Conservation (phyloP, 2,888 invertebrate species). For the Scaptomyza parva region DNA sequence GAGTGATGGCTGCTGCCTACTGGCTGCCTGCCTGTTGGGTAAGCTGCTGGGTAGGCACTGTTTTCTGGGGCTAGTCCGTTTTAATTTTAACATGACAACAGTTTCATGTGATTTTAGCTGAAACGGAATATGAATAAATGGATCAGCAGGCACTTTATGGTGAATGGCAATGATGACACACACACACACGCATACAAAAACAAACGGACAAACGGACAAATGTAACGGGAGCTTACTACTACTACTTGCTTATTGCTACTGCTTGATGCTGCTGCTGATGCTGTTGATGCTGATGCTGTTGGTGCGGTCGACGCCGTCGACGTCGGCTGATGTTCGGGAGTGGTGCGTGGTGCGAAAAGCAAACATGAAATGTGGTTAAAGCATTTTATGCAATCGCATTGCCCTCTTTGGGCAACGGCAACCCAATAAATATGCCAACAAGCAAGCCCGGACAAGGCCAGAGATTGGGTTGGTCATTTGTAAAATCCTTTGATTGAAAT, state of each 20-base stretch:
- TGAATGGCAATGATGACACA: conserved; percentile 55
- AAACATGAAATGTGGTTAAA: conserved; percentile 72
- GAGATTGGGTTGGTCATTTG: conserved; percentile 63
- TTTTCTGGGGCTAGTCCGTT: conserved; percentile 17
- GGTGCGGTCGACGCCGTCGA: conserved; percentile 44
- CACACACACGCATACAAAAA: neutral
- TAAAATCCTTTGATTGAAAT: conserved; percentile 71
- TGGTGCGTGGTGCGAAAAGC: conserved; percentile 42
- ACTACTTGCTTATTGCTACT: conserved; percentile 1
- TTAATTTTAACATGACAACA: conserved; percentile 39
- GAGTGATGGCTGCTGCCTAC: no score
- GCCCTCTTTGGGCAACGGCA: conserved; percentile 19
- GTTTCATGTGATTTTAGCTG: conserved; percentile 49
- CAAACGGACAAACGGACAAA: neutral
- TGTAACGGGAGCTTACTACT: conserved; percentile 39
- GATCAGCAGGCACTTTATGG: conserved; percentile 44
- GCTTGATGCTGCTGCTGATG: conserved; percentile 1
- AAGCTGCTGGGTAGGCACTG: conserved; percentile 4
- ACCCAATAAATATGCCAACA: conserved; percentile 16
- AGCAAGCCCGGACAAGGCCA: conserved; percentile 44
- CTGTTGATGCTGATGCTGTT: conserved; percentile 36
- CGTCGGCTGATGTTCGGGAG: conserved; percentile 37
- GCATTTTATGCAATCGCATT: conserved; percentile 69
- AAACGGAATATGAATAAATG: conserved; percentile 44
- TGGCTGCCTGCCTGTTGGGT: no score